These are phyloP conservation scores for Dasyprocta punctata DNA, from an alignment of 2,113 vertebrate species.

Conservation along the genomic window DNA sequence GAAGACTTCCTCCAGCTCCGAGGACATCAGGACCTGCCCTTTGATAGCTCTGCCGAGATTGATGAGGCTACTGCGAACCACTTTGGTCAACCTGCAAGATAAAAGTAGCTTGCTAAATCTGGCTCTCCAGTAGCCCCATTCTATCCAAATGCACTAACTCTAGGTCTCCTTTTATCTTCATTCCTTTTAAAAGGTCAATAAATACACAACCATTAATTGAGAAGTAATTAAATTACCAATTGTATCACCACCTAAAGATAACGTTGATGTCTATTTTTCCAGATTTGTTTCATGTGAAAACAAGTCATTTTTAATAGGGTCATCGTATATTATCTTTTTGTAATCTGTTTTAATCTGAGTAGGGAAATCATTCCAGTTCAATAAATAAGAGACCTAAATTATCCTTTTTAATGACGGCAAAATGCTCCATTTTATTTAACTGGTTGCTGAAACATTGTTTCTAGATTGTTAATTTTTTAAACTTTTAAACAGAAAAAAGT, in stretches of 20 bases:
- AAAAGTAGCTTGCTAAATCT: slow-evolving; percentile 23
- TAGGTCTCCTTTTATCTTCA: background rate
- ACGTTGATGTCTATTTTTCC: background rate
- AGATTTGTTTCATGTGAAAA: slow-evolving; percentile 7
- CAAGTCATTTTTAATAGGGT: slow-evolving; percentile 27
- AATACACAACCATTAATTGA: background rate
- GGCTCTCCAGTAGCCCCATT: background rate
- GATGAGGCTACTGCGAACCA: slow-evolving; percentile 91
- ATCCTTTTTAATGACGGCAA: background rate
- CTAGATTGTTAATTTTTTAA: background rate
- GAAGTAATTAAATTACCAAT: background rate
- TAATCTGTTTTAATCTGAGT: slow-evolving; percentile 21
- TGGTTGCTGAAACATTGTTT: background rate
- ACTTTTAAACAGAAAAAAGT: background rate
- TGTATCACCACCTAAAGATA: background rate
- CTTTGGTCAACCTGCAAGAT: slow-evolving; percentile 89
- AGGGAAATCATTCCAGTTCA: slow-evolving; percentile 34
- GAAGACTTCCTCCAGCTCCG: slow-evolving; percentile 94
- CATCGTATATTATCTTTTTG: background rate
- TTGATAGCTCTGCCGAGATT: slow-evolving; percentile 92
- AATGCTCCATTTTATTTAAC: slow-evolving; percentile 33
- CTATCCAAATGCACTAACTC: background rate
- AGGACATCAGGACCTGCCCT: slow-evolving; percentile 95
- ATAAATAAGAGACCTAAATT: background rate
- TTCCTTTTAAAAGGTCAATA: background rate